phyloP scores from a whole-genome alignment of 2,113 vertebrate genomes.

The Thunnus maccoyii region DNA sequence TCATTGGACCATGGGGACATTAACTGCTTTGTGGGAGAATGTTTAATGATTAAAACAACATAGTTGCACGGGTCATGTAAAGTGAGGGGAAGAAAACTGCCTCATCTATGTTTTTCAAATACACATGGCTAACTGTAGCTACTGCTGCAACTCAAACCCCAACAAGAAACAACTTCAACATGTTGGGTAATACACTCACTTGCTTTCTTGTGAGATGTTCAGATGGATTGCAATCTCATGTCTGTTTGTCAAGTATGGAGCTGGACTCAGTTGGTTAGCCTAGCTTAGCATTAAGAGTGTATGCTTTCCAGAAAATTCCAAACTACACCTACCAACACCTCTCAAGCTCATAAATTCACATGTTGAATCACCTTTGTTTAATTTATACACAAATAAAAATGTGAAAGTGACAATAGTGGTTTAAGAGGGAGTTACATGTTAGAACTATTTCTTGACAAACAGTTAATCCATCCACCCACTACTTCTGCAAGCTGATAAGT shows the following conservation, averaged over 20 bases:
- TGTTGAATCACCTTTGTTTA: not conserved
- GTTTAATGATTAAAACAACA: slow-evolving; percentile 58
- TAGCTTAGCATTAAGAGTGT: not conserved
- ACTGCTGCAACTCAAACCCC: not conserved
- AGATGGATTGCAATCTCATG: too few species aligned
- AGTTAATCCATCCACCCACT: too few species aligned
- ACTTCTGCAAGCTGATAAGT: too few species aligned
- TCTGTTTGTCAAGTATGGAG: not conserved
- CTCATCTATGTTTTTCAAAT: not conserved
- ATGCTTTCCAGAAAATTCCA: not conserved
- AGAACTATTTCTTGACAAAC: too few species aligned
- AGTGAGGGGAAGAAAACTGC: not conserved
- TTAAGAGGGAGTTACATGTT: too few species aligned
- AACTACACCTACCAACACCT: not conserved
- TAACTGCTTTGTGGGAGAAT: slow-evolving; percentile 1
- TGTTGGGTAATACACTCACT: too few species aligned
- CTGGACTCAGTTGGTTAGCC: not conserved
- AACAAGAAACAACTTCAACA: not conserved
- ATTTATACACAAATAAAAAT: too few species aligned
- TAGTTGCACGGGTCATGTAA: slow-evolving; percentile 14
- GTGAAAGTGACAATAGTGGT: too few species aligned
- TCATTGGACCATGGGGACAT: slow-evolving; percentile 29
- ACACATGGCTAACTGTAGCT: not conserved
- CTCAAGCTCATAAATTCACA: not conserved
- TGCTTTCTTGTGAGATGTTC: too few species aligned